Evolutionary conservation across 2,113 vertebrate genomes (phyloP).

Genomic region (Arothron firmamentum): DNA sequence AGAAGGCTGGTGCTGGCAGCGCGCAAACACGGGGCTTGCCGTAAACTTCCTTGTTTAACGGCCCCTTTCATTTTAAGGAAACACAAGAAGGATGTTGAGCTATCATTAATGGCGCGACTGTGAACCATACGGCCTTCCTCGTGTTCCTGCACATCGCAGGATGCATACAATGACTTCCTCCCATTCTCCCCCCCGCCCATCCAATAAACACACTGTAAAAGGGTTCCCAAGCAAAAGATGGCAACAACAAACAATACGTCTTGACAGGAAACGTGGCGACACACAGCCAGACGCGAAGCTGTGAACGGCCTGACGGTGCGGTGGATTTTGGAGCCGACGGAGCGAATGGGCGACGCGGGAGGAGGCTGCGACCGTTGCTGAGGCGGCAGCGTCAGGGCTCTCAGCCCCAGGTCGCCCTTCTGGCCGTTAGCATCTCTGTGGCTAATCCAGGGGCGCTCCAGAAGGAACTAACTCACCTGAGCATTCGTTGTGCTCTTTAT

Average conservation of each 20-base stretch:
- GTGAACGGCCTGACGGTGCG: constrained; percentile 11
- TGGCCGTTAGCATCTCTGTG: constrained; percentile 20
- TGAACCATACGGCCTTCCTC: constrained; percentile 8
- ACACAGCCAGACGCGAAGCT: constrained; percentile 34
- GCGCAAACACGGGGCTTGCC: constrained; percentile 14
- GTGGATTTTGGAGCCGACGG: constrained; percentile 3
- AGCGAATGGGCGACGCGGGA: constrained; percentile 13
- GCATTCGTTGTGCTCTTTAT: constrained; percentile 33
- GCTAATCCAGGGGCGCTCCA: constrained; percentile 56
- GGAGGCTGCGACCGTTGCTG: constrained; percentile 30
- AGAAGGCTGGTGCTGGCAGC: neutral
- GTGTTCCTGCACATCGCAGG: constrained; percentile 34
- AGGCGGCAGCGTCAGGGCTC: constrained; percentile 42
- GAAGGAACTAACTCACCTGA: constrained; percentile 38
- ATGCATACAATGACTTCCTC: constrained; percentile 47
- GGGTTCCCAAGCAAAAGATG: constrained; percentile 39
- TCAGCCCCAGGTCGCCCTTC: constrained; percentile 41
- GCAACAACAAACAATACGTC: constrained; percentile 35
- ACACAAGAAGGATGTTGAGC: constrained; percentile 44
- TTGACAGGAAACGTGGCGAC: constrained; percentile 57
- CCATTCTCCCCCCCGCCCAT: constrained; percentile 23
- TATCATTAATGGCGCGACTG: constrained; percentile 37
- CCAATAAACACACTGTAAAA: constrained; percentile 56
- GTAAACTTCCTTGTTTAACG: constrained; percentile 43
- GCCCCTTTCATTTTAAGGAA: constrained; percentile 34